Evolutionary conservation across 1,140 invertebrate genomes (phyloP).

Genomic region (Andrena cerasifolii): DNA sequence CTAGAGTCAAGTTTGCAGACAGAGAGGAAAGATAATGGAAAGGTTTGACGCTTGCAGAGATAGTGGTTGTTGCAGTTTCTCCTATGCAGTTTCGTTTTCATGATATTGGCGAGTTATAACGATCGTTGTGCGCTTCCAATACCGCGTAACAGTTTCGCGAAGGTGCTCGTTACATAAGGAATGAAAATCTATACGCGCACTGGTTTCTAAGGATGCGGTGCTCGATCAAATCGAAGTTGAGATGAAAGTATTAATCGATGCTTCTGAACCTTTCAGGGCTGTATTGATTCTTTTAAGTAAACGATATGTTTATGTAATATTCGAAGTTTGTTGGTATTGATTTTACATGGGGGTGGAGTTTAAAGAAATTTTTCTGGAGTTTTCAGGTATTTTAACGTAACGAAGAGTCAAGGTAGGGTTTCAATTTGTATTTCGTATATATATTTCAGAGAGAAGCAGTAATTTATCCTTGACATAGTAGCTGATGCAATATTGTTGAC

Average conservation of each 20-base stretch:
- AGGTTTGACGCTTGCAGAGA: not conserved
- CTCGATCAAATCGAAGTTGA: no score
- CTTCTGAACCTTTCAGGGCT: no score
- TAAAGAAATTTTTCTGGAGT: no score
- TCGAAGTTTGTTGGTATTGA: no score
- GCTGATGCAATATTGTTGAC: not conserved
- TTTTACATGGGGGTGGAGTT: no score
- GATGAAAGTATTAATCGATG: no score
- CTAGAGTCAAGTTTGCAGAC: conserved; percentile 12
- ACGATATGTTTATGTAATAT: no score
- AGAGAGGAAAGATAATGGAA: conserved; percentile 39
- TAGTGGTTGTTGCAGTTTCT: conserved; percentile 17
- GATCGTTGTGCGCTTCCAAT: conserved; percentile 43
- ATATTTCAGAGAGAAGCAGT: not conserved
- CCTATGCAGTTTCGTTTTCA: conserved; percentile 45
- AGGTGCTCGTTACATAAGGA: conserved; percentile 36
- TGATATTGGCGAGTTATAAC: conserved; percentile 20
- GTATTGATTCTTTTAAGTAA: no score
- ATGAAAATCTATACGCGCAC: conserved; percentile 8
- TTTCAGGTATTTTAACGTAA: no score
- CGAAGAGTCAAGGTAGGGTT: no score
- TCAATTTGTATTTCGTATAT: no score
- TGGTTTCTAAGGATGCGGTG: not conserved
- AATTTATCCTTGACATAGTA: conserved; percentile 25
- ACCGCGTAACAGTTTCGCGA: conserved; percentile 46